Evolutionary conservation across 2,113 vertebrate genomes (phyloP), one percentile per base, ranked within the genome.

Genomic region (Bujurquina vittata): DNA sequence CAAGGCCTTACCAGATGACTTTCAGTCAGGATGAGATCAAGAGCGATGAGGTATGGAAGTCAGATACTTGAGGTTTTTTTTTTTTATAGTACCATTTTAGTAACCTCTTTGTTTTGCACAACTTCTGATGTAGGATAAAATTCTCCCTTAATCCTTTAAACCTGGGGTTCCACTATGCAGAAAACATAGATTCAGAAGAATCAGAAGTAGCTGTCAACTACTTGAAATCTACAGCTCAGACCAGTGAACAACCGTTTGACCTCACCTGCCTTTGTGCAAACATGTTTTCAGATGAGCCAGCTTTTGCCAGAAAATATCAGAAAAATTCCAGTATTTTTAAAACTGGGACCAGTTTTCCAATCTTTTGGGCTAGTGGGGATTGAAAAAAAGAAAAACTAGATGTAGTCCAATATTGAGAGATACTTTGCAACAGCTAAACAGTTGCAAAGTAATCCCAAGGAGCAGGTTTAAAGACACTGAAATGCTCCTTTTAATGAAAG

Each of bases 121-220:
- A 43, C 20, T 33, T 75, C 69, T 79, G 15, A 40, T 85, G 29
- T 58, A 17, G 10, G 67, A 67, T 78, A 33, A 72, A 72, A 46
- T 33, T 59, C 4, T 79, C 23, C 15, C 77, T 77, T 14, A 40
- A n/a, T 57, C 3, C 23, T 74, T 79, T 81, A 11, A 58, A 73
- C 35, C 10, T 14, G 35, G 61, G 83, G 29, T 56, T 78, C 78
- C 72, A 74, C 88, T 88, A 87, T 91, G 87, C 88, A 87, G 77
- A 65, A 56, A 55, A 69, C 3, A 1, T 46, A 0, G 23, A 52
- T 29, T 78, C 22, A 58, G 31, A 78, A 59, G 49, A 76, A n/a
- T 59, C 23, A 61, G 29, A 79, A 85, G 56, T 10, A 11, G 37
- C 22, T 79, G 59, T 20, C 5, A n/a, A 63, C n/a, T 31, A 72